A percentile compares a stretch with the other conserved stretches of the same genome.
Conservation (phyloP, 2,888 invertebrate genomes). For the Bombylius major region DNA sequence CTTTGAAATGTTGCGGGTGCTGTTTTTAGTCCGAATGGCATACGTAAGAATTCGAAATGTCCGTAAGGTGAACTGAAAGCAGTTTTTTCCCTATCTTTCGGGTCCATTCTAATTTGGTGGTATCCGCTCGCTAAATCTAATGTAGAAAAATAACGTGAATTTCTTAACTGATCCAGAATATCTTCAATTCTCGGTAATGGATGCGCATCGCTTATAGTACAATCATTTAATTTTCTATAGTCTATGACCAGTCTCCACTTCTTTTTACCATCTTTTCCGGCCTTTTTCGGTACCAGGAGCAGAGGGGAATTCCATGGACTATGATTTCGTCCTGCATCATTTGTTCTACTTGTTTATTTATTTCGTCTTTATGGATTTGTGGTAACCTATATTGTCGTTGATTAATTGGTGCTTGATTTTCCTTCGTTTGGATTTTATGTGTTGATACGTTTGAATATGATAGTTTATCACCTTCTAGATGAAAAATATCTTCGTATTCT, state of each 20-base stretch:
- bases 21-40: neutral
- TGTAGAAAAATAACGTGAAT: conserved; percentile 26
- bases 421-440: neutral
- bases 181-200: conserved; percentile 28
- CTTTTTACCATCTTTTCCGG: conserved; percentile 15
- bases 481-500: too few species aligned
- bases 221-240: conserved; percentile 28
- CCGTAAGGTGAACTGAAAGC: conserved; percentile 25
- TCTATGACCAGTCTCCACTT: conserved; percentile 29
- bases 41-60: conserved; percentile 23
- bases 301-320: conserved; percentile 13
- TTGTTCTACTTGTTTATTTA: conserved; percentile 17
- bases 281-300: too few species aligned
- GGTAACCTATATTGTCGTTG: neutral
- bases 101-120: conserved; percentile 26
- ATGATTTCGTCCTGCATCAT: conserved; percentile 22
- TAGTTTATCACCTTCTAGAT: neutral
- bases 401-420: neutral
- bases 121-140: conserved; percentile 30
- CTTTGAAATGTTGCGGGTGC: too few species aligned
- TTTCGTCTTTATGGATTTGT: conserved; percentile 4
- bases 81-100: conserved; percentile 24
- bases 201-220: conserved; percentile 25
- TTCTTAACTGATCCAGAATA: conserved; percentile 28
- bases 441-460: neutral